Evolutionary conservation across 2,888 invertebrate species (phyloP).

Genomic region (Orchesella flavescens): DNA sequence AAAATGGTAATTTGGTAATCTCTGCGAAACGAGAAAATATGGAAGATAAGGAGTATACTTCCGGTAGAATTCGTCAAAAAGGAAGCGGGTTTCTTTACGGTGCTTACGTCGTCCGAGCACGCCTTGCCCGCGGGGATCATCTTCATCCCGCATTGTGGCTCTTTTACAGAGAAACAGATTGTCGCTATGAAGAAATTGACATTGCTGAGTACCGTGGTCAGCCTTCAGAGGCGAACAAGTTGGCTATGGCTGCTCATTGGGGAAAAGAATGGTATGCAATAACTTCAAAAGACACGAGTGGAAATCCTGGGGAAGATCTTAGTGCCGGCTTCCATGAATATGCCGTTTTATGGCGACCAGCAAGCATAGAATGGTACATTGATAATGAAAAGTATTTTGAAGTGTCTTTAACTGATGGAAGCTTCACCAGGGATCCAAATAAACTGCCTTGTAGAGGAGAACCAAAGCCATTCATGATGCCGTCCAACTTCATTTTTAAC

Average conservation of each 20-base stretch:
- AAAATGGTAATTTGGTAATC: slow-evolving; percentile 65
- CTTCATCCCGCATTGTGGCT: slow-evolving; percentile 67
- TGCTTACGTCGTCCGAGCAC: slow-evolving; percentile 67
- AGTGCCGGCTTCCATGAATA: slow-evolving; percentile 68
- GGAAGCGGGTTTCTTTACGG: slow-evolving; percentile 64
- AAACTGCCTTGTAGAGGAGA: slow-evolving; percentile 60
- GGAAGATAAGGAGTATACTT: slow-evolving; percentile 64
- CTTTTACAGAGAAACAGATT: slow-evolving; percentile 38
- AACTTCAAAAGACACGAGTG: slow-evolving; percentile 39
- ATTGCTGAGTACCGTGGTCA: slow-evolving; percentile 70
- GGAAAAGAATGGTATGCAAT: slow-evolving; percentile 58
- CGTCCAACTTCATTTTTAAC: slow-evolving; percentile 67
- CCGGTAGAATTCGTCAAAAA: slow-evolving; percentile 64
- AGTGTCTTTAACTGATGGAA: slow-evolving; percentile 58
- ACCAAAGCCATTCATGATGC: slow-evolving; percentile 57
- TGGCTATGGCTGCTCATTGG: slow-evolving; percentile 66
- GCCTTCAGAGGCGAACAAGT: slow-evolving; percentile 36
- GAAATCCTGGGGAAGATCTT: slow-evolving; percentile 49
- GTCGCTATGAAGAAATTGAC: slow-evolving; percentile 70
- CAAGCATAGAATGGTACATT: slow-evolving; percentile 66
- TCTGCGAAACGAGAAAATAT: slow-evolving; percentile 53
- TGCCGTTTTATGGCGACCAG: slow-evolving; percentile 67
- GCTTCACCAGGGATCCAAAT: slow-evolving; percentile 49
- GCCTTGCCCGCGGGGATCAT: slow-evolving; percentile 66
- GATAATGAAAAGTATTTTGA: slow-evolving; percentile 60